Conservation (phyloP, 2,888 invertebrate species). For the Cerastis rubricosa region DNA sequence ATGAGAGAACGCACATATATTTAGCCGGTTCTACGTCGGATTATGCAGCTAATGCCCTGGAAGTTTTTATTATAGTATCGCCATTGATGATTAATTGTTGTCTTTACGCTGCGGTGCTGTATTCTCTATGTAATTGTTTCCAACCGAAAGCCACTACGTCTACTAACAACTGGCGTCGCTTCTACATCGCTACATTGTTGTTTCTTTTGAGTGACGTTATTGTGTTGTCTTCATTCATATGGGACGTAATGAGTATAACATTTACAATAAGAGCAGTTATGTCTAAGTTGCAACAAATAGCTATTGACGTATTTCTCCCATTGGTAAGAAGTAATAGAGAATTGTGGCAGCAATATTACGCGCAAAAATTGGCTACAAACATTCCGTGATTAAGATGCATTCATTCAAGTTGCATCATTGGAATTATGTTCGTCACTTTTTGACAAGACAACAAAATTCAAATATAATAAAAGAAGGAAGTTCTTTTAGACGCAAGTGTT, state of each 20-base stretch:
- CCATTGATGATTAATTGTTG: conserved; percentile 47
- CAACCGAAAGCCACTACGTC: conserved; percentile 30
- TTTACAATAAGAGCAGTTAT: conserved; percentile 41
- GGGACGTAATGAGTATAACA: conserved; percentile 37
- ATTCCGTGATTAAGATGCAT: conserved; percentile 38
- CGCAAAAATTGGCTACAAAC: conserved; percentile 20
- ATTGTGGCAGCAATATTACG: conserved; percentile 40
- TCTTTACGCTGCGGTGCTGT: conserved; percentile 34
- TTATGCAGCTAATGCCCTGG: conserved; percentile 31
- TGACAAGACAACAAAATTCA: conserved; percentile 25
- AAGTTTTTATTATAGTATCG: conserved; percentile 48
- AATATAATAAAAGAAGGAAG: neutral
- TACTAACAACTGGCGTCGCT: conserved; percentile 48
- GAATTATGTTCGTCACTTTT: conserved; percentile 13
- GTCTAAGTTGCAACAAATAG: conserved; percentile 49
- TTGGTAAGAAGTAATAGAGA: conserved; percentile 43
- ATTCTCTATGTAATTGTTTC: conserved; percentile 42
- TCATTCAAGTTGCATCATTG: neutral
- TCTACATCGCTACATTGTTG: conserved; percentile 47
- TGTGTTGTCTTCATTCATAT: conserved; percentile 43
- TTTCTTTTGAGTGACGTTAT: conserved; percentile 45
- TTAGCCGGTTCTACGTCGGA: neutral
- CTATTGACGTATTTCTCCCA: conserved; percentile 39
- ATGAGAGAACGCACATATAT: conserved; percentile 13
- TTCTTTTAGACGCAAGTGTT: neutral